These are phyloP conservation scores for Psophia crepitans DNA, from an alignment of 2,113 vertebrate species.

Conservation along the genomic window DNA sequence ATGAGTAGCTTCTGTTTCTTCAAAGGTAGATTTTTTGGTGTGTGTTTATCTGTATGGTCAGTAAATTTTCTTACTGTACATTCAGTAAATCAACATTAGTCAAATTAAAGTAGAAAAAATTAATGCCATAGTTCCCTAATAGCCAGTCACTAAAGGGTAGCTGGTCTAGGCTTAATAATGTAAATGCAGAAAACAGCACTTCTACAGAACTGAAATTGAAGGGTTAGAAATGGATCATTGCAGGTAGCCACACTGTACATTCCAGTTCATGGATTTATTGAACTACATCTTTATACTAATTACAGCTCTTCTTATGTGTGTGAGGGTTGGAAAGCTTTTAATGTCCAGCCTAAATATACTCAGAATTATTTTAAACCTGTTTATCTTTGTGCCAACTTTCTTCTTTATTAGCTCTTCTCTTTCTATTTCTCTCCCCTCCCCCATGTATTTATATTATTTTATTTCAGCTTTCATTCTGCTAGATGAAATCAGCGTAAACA, in stretches of 20 bases:
- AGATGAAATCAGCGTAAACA: neutral
- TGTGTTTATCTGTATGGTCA: neutral
- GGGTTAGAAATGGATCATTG: neutral
- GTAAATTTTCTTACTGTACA: neutral
- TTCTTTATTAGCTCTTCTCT: neutral
- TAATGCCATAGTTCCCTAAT: neutral
- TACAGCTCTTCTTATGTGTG: neutral
- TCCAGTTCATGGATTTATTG: neutral
- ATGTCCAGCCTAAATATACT: neutral
- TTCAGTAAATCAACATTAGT: neutral
- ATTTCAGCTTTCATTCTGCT: neutral
- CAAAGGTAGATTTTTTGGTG: neutral
- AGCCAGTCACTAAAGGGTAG: neutral
- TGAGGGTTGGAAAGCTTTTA: neutral
- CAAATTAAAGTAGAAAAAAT: neutral
- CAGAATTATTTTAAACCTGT: neutral
- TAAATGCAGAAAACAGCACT: neutral
- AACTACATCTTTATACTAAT: neutral
- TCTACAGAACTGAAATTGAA: neutral
- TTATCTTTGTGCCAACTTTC: neutral
- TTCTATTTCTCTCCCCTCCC: neutral
- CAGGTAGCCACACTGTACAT: neutral
- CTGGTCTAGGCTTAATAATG: neutral
- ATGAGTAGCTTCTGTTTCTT: neutral
- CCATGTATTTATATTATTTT: neutral